Evolutionary conservation across 2,797 vertebrate genomes (phyloP).

Genomic region (Hemibagrus guttatus): DNA sequence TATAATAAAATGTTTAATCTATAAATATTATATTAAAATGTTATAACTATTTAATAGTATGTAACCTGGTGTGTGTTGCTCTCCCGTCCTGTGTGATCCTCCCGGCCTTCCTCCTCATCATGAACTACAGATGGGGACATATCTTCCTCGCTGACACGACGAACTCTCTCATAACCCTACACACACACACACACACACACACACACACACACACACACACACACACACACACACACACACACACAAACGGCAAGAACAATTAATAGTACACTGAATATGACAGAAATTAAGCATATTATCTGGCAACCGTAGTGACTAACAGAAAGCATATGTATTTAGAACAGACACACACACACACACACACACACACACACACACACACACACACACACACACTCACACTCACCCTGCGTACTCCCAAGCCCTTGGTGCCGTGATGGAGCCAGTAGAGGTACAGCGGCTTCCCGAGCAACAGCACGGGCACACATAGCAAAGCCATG

Average conservation of each 20-base stretch:
- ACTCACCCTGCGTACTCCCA: constrained; percentile 86
- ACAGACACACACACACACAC: constrained; percentile 40
- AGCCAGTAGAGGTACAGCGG: constrained; percentile 92
- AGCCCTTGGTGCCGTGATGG: constrained; percentile 82
- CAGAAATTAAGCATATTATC: neutral
- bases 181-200: constrained; percentile 35
- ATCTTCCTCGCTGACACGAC: constrained; percentile 92
- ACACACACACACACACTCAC: constrained; percentile 32
- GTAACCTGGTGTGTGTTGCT: constrained; percentile 81
- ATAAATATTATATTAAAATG: neutral
- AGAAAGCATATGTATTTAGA: neutral
- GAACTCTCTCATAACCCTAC: constrained; percentile 88
- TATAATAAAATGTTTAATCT: neutral
- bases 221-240: constrained; percentile 7
- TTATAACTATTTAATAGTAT: neutral
- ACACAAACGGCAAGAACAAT: neutral
- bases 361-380: constrained; percentile 28
- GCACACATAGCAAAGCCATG: constrained; percentile 83
- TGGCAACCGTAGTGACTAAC: neutral
- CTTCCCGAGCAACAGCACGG: constrained; percentile 91
- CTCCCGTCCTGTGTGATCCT: constrained; percentile 75
- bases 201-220: constrained; percentile 38
- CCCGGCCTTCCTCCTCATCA: constrained; percentile 81
- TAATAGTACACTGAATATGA: neutral
- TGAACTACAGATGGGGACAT: constrained; percentile 81